phyloP scores from a whole-genome alignment of 2,888 invertebrate genomes.

The Synanthedon tipuliformis region DNA sequence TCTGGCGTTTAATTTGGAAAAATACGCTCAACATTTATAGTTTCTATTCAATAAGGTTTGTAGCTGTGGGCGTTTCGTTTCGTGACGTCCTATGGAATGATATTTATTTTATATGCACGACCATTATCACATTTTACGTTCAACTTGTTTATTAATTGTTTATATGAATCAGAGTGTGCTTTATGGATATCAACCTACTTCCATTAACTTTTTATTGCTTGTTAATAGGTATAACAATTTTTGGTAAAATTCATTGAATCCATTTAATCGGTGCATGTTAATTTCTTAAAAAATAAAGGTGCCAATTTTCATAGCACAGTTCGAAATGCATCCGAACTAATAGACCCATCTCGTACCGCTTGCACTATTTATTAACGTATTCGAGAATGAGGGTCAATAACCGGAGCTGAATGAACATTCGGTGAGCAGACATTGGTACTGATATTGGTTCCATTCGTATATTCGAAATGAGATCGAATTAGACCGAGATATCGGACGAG shows the following conservation, averaged over 20 bases:
- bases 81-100: slow-evolving; percentile 8
- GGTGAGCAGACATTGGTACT: slow-evolving; percentile 15
- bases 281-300: slow-evolving; percentile 2
- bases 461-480: slow-evolving; percentile 54
- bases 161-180: too few relatives aligned
- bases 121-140: too few relatives aligned
- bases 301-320: slow-evolving; percentile 4
- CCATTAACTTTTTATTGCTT: too few relatives aligned
- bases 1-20: slow-evolving; percentile 58
- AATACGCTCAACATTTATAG: slow-evolving; percentile 41
- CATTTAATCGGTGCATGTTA: slow-evolving; percentile 3
- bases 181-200: too few relatives aligned
- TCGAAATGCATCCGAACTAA: slow-evolving; percentile 24
- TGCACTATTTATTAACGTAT: slow-evolving; percentile 56
- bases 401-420: slow-evolving; percentile 33
- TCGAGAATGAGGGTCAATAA: slow-evolving; percentile 42
- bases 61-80: slow-evolving; percentile 41
- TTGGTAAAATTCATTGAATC: neutral
- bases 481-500: slow-evolving; percentile 44
- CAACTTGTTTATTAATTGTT: too few relatives aligned
- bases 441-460: slow-evolving; percentile 27
- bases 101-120: too few relatives aligned
- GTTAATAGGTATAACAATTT: too few relatives aligned
- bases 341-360: slow-evolving; percentile 46
- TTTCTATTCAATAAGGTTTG: slow-evolving; percentile 36